These are phyloP conservation scores for Chlorocebus sabaeus DNA, from an alignment of 2,113 vertebrate species.

Conservation along the genomic window DNA sequence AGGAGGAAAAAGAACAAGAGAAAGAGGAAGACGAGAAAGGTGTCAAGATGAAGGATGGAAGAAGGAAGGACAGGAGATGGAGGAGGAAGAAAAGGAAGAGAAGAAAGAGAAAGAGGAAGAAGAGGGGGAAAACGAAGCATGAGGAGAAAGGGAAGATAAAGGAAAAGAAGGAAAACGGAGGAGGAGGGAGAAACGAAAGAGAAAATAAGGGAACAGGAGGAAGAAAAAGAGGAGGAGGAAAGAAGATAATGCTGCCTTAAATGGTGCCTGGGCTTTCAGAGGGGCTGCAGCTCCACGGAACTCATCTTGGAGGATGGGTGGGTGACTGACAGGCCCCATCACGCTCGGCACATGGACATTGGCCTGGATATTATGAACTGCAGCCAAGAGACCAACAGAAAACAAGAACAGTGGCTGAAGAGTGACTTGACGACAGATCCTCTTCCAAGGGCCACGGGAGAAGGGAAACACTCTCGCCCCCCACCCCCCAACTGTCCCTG, in stretches of 20 bases:
- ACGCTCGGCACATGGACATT: fast-evolving
- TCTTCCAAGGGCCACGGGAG: background rate
- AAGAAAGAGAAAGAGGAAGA: too few relatives aligned
- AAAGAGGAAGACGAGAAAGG: background rate
- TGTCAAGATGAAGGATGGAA: too few relatives aligned
- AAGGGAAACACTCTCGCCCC: background rate
- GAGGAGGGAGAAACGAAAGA: background rate
- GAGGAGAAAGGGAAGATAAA: too few relatives aligned
- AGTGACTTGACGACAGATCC: background rate
- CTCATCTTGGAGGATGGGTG: background rate
- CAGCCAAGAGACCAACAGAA: background rate
- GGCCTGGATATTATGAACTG: background rate
- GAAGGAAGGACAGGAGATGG: background rate
- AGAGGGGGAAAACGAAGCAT: background rate
- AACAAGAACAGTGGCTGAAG: background rate
- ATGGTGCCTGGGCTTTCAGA: too few relatives aligned
- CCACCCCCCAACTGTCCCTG: background rate
- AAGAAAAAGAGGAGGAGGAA: background rate
- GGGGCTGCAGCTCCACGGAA: fast-evolving
- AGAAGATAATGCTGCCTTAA: background rate
- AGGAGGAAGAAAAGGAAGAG: background rate
- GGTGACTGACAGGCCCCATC: too few relatives aligned
- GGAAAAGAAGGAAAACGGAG: too few relatives aligned
- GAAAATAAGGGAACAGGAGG: background rate
- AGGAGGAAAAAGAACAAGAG: too few relatives aligned